phyloP scores from a whole-genome alignment of 2,888 invertebrate genomes.

The Nomada hirtipes region DNA sequence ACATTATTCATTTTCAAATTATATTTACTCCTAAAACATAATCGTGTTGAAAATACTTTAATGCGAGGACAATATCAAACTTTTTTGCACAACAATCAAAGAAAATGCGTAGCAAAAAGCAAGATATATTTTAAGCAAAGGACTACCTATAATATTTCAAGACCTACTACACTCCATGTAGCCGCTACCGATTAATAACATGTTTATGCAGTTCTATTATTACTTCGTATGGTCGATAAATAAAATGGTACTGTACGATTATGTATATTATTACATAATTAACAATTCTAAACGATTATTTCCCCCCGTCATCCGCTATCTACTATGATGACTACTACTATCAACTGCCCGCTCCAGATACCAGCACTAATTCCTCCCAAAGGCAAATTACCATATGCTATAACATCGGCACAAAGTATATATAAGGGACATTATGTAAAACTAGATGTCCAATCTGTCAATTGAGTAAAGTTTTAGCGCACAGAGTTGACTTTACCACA shows the following conservation, averaged over 20 bases:
- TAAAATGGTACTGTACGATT: not conserved
- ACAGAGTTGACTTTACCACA: slow-evolving; percentile 6
- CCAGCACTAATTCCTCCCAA: not conserved
- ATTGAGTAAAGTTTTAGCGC: slow-evolving; percentile 26
- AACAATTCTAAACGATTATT: slow-evolving; percentile 10
- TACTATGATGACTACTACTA: not conserved
- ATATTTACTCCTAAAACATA: not conserved
- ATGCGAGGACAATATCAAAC: not conserved
- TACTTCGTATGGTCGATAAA: not conserved
- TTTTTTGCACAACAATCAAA: not conserved
- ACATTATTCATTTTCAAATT: not conserved
- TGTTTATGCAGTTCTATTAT: not conserved
- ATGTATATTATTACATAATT: slow-evolving; percentile 14
- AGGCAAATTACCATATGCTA: slow-evolving; percentile 9
- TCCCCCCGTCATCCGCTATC: not conserved
- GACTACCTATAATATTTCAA: no score
- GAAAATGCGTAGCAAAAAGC: no score
- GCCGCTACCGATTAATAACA: no score
- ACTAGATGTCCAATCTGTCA: slow-evolving; percentile 17
- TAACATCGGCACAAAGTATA: slow-evolving; percentile 19
- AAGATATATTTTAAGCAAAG: no score
- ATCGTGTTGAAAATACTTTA: not conserved
- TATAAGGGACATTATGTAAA: slow-evolving; percentile 35
- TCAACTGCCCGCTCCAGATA: slow-evolving; percentile 27
- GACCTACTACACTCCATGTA: no score